Evolutionary conservation across 2,113 vertebrate genomes (phyloP).

Genomic region (Thymallus thymallus): DNA sequence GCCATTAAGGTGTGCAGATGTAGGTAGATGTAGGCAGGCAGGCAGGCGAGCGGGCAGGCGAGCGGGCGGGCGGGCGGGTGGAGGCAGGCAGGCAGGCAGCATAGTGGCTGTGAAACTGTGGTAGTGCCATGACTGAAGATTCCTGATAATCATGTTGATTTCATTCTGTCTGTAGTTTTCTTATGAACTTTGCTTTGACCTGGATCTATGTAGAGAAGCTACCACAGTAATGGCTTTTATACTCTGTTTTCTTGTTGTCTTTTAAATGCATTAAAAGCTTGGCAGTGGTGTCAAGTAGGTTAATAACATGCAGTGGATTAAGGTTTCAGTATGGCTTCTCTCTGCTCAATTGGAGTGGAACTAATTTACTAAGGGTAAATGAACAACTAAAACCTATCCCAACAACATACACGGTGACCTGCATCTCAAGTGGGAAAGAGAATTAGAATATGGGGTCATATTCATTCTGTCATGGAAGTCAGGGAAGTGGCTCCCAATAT

Average conservation of each 20-base stretch:
- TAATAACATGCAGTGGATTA: constrained; percentile 67
- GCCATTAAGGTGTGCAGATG: no score
- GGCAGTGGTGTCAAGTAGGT: constrained; percentile 64
- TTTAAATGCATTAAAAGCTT: constrained; percentile 44
- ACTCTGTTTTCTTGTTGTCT: constrained; percentile 24
- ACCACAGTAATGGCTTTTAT: no score
- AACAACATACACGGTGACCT: constrained; percentile 6
- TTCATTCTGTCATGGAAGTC: constrained; percentile 39
- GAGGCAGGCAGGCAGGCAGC: background rate
- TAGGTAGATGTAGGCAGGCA: background rate
- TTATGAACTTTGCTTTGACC: constrained; percentile 3
- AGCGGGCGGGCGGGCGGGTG: no score
- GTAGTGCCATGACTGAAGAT: no score
- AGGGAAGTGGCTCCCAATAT: constrained; percentile 22
- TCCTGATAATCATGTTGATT: background rate
- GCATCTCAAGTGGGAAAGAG: constrained; percentile 10
- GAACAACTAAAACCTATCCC: constrained; percentile 23
- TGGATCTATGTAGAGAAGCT: constrained; percentile 2
- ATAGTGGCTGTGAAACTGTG: background rate
- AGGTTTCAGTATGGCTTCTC: constrained; percentile 47
- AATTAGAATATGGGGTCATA: constrained; percentile 31
- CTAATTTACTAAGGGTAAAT: constrained; percentile 35
- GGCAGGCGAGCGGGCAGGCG: no score
- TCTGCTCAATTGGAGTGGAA: constrained; percentile 32
- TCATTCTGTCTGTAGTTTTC: background rate